Conservation (phyloP, 2,888 invertebrate genomes). For the Heliconius aoede region DNA sequence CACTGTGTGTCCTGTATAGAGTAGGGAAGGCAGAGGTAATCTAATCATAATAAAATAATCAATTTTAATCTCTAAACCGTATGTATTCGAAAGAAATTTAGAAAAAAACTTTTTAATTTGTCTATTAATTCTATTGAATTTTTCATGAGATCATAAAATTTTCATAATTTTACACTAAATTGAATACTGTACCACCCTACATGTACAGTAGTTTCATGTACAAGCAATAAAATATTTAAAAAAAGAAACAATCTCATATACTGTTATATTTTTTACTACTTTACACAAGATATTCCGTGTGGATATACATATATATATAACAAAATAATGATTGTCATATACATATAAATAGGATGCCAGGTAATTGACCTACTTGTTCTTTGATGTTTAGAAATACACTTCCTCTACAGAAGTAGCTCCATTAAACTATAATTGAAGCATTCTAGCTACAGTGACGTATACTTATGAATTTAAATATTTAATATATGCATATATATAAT, state of each 20-base stretch:
- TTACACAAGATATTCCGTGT: background rate
- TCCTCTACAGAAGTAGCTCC: constrained; percentile 8
- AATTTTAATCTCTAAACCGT: too few relatives aligned
- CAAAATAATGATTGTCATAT: background rate
- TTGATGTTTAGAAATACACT: constrained; percentile 14
- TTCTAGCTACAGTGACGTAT: too few relatives aligned
- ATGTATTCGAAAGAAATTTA: too few relatives aligned
- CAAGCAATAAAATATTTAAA: background rate
- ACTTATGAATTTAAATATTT: too few relatives aligned
- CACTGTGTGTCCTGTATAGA: background rate
- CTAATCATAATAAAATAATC: background rate
- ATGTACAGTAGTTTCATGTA: too few relatives aligned
- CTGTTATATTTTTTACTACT: background rate
- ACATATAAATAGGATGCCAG: constrained; percentile 12
- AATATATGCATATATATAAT: too few relatives aligned
- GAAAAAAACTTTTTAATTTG: too few relatives aligned
- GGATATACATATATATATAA: background rate
- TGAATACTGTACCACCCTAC: too few relatives aligned
- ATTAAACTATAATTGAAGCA: constrained; percentile 11
- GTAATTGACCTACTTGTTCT: constrained; percentile 21
- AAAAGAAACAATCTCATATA: too few relatives aligned
- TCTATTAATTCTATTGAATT: too few relatives aligned
- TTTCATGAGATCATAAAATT: too few relatives aligned
- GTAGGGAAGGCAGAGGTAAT: background rate
- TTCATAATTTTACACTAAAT: too few relatives aligned